These are phyloP conservation scores for Brachionus calyciflorus DNA, from an alignment of 1,140 invertebrate species.

Conservation along the genomic window DNA sequence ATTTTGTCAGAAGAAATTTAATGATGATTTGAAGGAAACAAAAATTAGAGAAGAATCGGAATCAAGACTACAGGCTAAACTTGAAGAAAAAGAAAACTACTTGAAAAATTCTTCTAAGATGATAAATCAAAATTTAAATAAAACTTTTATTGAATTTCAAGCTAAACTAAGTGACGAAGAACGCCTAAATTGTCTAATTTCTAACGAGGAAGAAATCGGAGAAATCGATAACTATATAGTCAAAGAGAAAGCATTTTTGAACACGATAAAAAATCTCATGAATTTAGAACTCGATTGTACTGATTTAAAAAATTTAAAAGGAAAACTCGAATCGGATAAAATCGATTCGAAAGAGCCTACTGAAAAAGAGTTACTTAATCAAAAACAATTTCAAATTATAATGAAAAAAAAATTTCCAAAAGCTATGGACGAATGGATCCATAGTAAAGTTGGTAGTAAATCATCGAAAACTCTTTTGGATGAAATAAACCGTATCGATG, in stretches of 20 bases:
- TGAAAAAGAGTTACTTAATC: background rate
- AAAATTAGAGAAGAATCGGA: background rate
- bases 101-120: background rate
- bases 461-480: background rate
- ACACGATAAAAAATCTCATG: background rate
- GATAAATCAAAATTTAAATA: background rate
- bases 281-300: slow-evolving; percentile 3
- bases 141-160: slow-evolving; percentile 12
- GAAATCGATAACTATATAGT: background rate
- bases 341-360: background rate
- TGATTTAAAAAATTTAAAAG: background rate
- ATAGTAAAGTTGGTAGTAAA: background rate
- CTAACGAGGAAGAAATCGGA: background rate
- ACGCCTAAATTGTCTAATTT: background rate
- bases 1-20: slow-evolving; percentile 11
- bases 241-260: background rate
- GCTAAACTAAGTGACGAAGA: slow-evolving; percentile 25
- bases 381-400: slow-evolving; percentile 26
- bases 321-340: background rate
- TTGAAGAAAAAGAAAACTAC: slow-evolving; percentile 23
- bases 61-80: background rate
- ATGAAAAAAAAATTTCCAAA: slow-evolving; percentile 42
- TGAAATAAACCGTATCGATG: slow-evolving; percentile 6
- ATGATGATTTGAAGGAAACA: background rate
- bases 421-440: slow-evolving; percentile 27